Evolutionary conservation across 1,140 invertebrate species (phyloP).

Genomic region (Drosophila punjabiensis): DNA sequence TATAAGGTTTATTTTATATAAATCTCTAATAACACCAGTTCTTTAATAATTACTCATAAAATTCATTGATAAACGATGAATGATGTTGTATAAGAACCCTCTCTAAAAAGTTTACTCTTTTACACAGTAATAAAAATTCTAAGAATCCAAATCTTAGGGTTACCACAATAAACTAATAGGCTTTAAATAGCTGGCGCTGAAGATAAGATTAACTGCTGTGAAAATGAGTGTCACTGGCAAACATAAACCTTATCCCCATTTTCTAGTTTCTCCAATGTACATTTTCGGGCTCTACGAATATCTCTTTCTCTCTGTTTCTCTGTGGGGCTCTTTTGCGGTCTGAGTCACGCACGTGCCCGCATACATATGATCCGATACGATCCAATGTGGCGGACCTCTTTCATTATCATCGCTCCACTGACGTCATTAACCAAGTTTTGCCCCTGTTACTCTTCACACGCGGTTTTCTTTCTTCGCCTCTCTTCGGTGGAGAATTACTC

Average conservation of each 20-base stretch:
- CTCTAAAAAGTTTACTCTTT: not conserved
- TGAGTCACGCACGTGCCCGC: slow-evolving; percentile 64
- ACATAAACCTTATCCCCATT: slow-evolving; percentile 10
- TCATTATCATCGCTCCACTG: slow-evolving; percentile 58
- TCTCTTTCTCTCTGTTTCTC: not conserved
- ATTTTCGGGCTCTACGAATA: slow-evolving; percentile 7
- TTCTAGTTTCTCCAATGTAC: not conserved
- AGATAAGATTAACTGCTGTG: slow-evolving; percentile 24
- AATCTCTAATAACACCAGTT: too few species aligned
- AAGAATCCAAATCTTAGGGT: not conserved
- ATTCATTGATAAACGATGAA: not conserved
- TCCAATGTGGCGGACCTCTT: slow-evolving; percentile 35
- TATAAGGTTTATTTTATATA: too few species aligned
- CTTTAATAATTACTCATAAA: not conserved
- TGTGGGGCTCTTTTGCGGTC: slow-evolving; percentile 11
- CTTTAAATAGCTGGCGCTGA: slow-evolving; percentile 7
- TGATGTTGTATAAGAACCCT: not conserved
- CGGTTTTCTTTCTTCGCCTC: slow-evolving; percentile 11
- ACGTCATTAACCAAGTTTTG: slow-evolving; percentile 67
- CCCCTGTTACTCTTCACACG: slow-evolving; percentile 29
- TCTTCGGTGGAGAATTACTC: slow-evolving; percentile 54
- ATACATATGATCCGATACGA: slow-evolving; percentile 50
- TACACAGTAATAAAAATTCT: not conserved
- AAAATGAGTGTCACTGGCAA: slow-evolving; percentile 18
- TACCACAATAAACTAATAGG: not conserved